Percentiles rank a stretch among this genome's conserved stretches.
Conservation (phyloP, 53 echinoderm and acorn worm genomes). For the Holothuria leucospilota region DNA sequence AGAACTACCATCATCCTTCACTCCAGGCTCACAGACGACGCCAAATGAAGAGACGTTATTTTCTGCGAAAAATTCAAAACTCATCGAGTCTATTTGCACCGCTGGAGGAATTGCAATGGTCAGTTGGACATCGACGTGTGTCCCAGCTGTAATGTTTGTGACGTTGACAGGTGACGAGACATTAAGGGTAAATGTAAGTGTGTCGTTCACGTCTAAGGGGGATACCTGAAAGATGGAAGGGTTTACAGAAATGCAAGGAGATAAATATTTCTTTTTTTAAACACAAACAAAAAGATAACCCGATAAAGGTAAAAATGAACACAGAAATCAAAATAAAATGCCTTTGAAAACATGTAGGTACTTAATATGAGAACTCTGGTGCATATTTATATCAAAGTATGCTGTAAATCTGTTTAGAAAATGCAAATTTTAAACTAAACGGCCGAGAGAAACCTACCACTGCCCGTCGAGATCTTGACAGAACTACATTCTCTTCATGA, state of each 20-base stretch:
- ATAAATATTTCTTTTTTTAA: too few species aligned
- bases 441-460: not conserved
- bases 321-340: too few species aligned
- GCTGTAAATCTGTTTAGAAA: too few species aligned
- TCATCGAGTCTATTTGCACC: slow-evolving; percentile 1
- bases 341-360: too few species aligned
- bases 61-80: slow-evolving; percentile 42
- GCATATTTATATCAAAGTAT: too few species aligned
- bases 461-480: slow-evolving; percentile 1
- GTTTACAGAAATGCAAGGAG: too few species aligned
- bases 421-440: too few species aligned
- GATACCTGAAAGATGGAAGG: too few species aligned
- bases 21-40: slow-evolving; percentile 46
- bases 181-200: slow-evolving; percentile 5
- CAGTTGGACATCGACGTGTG: slow-evolving; percentile 21
- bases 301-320: too few species aligned
- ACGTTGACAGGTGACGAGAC: not conserved
- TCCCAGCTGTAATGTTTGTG: slow-evolving; percentile 30
- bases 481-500: not conserved
- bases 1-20: slow-evolving; percentile 4
- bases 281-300: too few species aligned
- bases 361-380: too few species aligned
- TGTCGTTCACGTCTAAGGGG: slow-evolving; percentile 29
- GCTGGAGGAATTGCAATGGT: slow-evolving; percentile 12
- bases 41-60: slow-evolving; percentile 11